Base-by-base conservation (phyloP, 2,888 invertebrate species). In the Sesamia inferens region DNA sequence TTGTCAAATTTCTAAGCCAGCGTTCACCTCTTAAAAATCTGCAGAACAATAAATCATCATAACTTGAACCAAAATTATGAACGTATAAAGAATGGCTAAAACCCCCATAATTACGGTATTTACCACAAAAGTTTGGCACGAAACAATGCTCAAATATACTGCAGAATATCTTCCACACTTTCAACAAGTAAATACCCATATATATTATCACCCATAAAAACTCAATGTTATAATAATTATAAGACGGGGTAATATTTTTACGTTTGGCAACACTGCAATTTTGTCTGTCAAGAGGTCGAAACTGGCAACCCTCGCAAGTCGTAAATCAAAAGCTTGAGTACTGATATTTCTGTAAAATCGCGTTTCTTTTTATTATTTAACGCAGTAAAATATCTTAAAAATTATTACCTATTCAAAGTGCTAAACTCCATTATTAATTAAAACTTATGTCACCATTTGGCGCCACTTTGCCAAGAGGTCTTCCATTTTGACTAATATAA, bases 281-380 rank as follows among this genome's bases (percentile, higher is more conserved):
- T 39, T 72, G 71, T 69, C 70, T 66, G 80, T 71, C 19, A 76
- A 74, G 42, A 48, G 39, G 16, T 58, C 8, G 64, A 76, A 75
- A 77, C 62, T 78, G 72, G 68, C 68, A 82, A 76, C 80, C 79
- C 71, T 55, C 72, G 69, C 79, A 76, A 79, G 79, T 75, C n/a
- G 31, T 71, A 70, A 70, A 44, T 55, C 54, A 61, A 54, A 6
- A 11, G 1, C 10, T 11, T 57, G 24, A 42, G 13, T 22, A 44
- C n/a, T 24, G 2, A 11, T 68, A 76, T 87, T 81, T 79, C 64
- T 66, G 70, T n/a, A 10, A 14, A 19, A 6, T 4, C n/a, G 14
- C 31, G 16, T 58, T 14, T 16, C 7, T 48, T 63, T 61, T 19
- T 22, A 44, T 22, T 22, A 22, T 42, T 22, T 8, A 5, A 22